phyloP scores from a whole-genome alignment of 2,888 invertebrate genomes.

The Dasypogon diadema region DNA sequence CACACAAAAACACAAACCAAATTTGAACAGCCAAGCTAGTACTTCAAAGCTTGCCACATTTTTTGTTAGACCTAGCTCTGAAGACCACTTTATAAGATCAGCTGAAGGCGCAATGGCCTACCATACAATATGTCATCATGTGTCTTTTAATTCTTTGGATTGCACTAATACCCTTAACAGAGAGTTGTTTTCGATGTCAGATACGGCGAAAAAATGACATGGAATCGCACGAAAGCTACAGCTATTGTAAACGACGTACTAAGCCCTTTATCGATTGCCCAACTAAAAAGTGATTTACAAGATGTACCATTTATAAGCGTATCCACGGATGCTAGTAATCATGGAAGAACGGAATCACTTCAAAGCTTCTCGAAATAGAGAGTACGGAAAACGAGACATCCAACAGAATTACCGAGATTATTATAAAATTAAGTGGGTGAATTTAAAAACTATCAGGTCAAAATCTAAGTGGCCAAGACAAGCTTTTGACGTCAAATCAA shows the following conservation, averaged over 20 bases:
- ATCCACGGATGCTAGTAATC: slow-evolving; percentile 34
- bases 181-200: neutral
- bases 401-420: too few species aligned
- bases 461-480: neutral
- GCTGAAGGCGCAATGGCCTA: slow-evolving; percentile 24
- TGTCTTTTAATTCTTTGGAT: slow-evolving; percentile 27
- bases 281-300: neutral
- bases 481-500: slow-evolving; percentile 2
- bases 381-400: too few species aligned
- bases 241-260: neutral
- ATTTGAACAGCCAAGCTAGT: neutral
- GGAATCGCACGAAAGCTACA: neutral
- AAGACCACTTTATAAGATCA: neutral
- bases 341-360: too few species aligned
- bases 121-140: slow-evolving; percentile 7
- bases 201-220: slow-evolving; percentile 13
- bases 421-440: slow-evolving; percentile 6
- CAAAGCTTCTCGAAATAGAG: too few species aligned
- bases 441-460: slow-evolving; percentile 4
- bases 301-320: slow-evolving; percentile 4
- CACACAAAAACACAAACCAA: slow-evolving; percentile 6
- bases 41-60: neutral
- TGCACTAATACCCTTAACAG: neutral
- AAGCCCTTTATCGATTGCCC: neutral
- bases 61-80: neutral